Base-by-base conservation (phyloP, 1,140 invertebrate species). In the Phthorimaea operculella region DNA sequence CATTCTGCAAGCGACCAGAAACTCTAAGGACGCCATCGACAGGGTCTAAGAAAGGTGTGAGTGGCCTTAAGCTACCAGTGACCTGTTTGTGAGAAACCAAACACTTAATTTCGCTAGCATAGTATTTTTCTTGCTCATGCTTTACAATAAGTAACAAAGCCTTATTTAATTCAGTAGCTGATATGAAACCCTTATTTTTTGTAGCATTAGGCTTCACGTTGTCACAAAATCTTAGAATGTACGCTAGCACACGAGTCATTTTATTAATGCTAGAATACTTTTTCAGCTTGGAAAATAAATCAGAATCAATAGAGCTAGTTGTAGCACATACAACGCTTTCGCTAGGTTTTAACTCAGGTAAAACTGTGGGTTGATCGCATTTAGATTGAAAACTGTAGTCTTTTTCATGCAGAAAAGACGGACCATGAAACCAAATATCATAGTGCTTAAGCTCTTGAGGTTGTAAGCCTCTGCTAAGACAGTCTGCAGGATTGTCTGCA, bases 1-100 rank as follows among this genome's bases (percentile, higher is more conserved):
- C 57, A 28, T 62, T 57, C 9, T 51, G 45, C 16, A 71, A 52
- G 10, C 63, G 45, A 14, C 69, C 63, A 14, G 65, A 63, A 0
- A 71, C 65, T 18, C 61, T 44, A 11, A 71, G 12, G 1, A 70
- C 17, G 10, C 45, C 45, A 6, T 28, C 21, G 9, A 16, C 10
- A 11, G 10, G 9, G 16, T 48, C 45, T 4, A 48, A 11, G 16
- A 48, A 48, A 14, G 45, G 45, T 4, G 11, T 16, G 4, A 48
- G 45, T 15, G 45, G 16, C 17, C 16, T 48, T 18, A 48, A 28
- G 21, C 21, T 28, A 28, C 21, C 21, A 28, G 21, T 28, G 14
- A 42, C 14, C 14, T 42, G 11, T 15, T 42, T 42, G 21, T 28
- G 21, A 28, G 21, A 28, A 28, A 28, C 21, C 21, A 28, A 6